These are phyloP conservation scores for Characodon lateralis DNA, from an alignment of 2,797 vertebrate species.

Conservation along the genomic window DNA sequence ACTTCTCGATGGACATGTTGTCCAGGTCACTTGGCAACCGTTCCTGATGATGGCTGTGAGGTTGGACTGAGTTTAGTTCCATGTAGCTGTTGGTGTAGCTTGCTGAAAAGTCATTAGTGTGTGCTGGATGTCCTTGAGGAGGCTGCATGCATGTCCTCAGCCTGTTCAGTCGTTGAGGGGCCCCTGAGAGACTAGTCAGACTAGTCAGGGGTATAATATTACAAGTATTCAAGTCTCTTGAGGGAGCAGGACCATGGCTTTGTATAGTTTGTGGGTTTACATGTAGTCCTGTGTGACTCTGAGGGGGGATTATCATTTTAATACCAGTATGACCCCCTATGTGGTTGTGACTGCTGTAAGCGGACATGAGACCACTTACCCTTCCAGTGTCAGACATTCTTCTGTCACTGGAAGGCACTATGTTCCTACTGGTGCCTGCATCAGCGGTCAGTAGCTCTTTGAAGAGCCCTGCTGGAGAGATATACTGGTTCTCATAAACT, in stretches of 20 bases:
- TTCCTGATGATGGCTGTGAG: constrained; percentile 86
- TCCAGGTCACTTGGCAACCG: constrained; percentile 97
- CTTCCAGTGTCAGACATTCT: constrained; percentile 81
- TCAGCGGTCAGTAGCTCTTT: constrained; percentile 93
- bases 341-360: constrained; percentile 77
- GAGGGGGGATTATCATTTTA: constrained; percentile 80
- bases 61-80: constrained; percentile 74
- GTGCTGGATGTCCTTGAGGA: constrained; percentile 83
- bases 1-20: constrained; percentile 93
- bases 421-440: constrained; percentile 84
- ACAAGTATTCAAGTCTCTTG: constrained; percentile 86
- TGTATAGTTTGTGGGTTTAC: constrained; percentile 75
- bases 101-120: constrained; percentile 75
- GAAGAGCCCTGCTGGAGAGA: constrained; percentile 87
- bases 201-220: constrained; percentile 82
- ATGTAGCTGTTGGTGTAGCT: constrained; percentile 86
- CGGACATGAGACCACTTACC: constrained; percentile 64
- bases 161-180: constrained; percentile 80
- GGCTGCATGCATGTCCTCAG: constrained; percentile 87
- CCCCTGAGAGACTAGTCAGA: constrained; percentile 80
- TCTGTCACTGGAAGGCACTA: constrained; percentile 82
- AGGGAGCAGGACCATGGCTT: constrained; percentile 75
- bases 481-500: constrained; percentile 85
- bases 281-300: constrained; percentile 65
- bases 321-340: constrained; percentile 69